These are phyloP conservation scores for Atractosteus spatula DNA, from an alignment of 2,113 vertebrate species.

Conservation along the genomic window DNA sequence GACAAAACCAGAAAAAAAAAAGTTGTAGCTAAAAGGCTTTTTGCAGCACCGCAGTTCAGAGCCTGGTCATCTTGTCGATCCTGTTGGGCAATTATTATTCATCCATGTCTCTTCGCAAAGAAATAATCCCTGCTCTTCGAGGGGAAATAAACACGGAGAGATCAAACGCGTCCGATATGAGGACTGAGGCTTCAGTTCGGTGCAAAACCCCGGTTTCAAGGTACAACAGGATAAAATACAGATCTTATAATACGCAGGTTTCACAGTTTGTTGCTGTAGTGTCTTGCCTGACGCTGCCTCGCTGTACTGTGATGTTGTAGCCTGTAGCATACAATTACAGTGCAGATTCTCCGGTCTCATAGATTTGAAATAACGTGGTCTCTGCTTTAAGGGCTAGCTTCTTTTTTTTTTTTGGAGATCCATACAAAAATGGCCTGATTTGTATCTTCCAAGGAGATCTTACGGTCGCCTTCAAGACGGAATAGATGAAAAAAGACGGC, in stretches of 20 bases:
- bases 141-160: constrained; percentile 32
- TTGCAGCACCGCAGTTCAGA: constrained; percentile 44
- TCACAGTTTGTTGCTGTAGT: constrained; percentile 16
- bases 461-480: constrained; percentile 28
- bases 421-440: constrained; percentile 21
- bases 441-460: constrained; percentile 27
- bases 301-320: constrained; percentile 22
- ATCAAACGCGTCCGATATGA: constrained; percentile 61
- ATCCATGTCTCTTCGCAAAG: constrained; percentile 48
- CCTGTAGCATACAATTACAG: constrained; percentile 35
- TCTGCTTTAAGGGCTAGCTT: background rate
- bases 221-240: constrained; percentile 46
- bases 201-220: constrained; percentile 36
- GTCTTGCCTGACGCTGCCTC: constrained; percentile 26
- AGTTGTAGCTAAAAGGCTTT: constrained; percentile 47
- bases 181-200: constrained; percentile 41
- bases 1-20: constrained; percentile 46
- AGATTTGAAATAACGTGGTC: constrained; percentile 29
- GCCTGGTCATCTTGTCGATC: constrained; percentile 55
- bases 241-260: constrained; percentile 34
- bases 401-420: constrained; percentile 21
- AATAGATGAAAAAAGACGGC: constrained; percentile 31
- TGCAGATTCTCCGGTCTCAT: constrained; percentile 28
- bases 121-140: constrained; percentile 55
- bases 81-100: constrained; percentile 45